Conservation (phyloP, 2,888 invertebrate species). For the Caenorhabditis afra region DNA sequence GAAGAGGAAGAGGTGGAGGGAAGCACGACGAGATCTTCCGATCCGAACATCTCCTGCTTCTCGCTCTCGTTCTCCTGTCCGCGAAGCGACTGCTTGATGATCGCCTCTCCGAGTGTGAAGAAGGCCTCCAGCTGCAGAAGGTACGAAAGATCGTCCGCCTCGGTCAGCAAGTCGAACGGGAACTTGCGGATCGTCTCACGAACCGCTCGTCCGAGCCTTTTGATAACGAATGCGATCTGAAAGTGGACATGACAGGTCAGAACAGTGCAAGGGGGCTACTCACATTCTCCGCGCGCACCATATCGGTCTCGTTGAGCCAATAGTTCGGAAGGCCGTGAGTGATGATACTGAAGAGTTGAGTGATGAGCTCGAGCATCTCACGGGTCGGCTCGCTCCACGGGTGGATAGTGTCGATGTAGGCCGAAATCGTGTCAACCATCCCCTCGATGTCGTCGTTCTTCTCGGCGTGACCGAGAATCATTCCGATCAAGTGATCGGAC, state of each 20-base stretch:
- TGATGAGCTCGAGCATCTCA: slow-evolving; percentile 45
- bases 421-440: slow-evolving; percentile 30
- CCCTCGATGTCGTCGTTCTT: slow-evolving; percentile 13
- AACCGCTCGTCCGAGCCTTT: slow-evolving; percentile 33
- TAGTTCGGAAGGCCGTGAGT: slow-evolving; percentile 35
- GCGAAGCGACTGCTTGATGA: slow-evolving; percentile 51
- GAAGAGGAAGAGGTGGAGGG: not conserved
- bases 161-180: slow-evolving; percentile 29
- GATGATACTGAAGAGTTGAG: slow-evolving; percentile 37
- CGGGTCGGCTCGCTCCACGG: slow-evolving; percentile 24
- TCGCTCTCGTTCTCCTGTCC: slow-evolving; percentile 40
- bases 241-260: slow-evolving; percentile 5
- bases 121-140: slow-evolving; percentile 54
- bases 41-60: slow-evolving; percentile 22
- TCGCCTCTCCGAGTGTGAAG: slow-evolving; percentile 39
- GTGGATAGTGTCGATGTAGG: slow-evolving; percentile 23
- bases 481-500: slow-evolving; percentile 8
- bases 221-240: slow-evolving; percentile 47
- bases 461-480: slow-evolving; percentile 14
- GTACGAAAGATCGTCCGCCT: slow-evolving; percentile 26
- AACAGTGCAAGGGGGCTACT: too few relatives aligned
- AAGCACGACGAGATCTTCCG: not conserved
- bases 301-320: slow-evolving; percentile 22
- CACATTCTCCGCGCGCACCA: slow-evolving; percentile 41
- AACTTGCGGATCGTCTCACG: slow-evolving; percentile 42